Evolutionary conservation across 2,797 vertebrate species (phyloP).

Genomic region (Scolopax bukidnonensis): DNA sequence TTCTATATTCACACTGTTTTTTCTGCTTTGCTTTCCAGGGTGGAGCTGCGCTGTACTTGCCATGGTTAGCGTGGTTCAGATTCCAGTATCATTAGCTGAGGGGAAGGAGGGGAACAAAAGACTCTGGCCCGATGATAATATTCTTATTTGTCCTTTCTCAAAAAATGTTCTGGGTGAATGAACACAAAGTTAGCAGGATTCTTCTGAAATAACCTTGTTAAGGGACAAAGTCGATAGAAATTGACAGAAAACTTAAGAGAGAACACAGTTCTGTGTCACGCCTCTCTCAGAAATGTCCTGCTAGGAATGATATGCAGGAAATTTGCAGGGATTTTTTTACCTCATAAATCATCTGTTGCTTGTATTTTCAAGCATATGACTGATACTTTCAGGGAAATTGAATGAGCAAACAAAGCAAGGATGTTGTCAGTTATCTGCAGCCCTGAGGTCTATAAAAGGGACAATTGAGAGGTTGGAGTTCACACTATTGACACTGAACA

Average conservation of each 20-base stretch:
- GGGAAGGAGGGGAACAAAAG: neutral
- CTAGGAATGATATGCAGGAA: neutral
- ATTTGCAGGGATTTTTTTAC: neutral
- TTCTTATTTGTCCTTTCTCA: neutral
- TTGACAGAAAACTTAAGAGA: neutral
- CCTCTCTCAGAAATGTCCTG: neutral
- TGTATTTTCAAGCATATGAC: neutral
- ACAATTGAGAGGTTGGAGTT: neutral
- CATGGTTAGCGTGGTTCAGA: fast-evolving
- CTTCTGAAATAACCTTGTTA: neutral
- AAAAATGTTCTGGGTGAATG: neutral
- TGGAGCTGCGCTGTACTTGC: neutral
- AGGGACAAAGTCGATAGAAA: neutral
- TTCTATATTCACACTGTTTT: neutral
- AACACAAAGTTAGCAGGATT: neutral
- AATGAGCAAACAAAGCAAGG: neutral
- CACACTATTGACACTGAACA: neutral
- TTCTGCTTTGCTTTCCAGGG: neutral
- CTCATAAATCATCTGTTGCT: neutral
- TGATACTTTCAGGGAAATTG: neutral
- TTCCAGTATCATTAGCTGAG: neutral
- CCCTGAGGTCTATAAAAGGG: neutral
- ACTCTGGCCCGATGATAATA: neutral
- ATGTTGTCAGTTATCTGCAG: neutral
- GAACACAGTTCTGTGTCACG: fast-evolving